A percentile compares a stretch with the other conserved stretches of the same genome.
Conservation (phyloP, 2,113 vertebrate genomes). For the Dermatemys mawii region DNA sequence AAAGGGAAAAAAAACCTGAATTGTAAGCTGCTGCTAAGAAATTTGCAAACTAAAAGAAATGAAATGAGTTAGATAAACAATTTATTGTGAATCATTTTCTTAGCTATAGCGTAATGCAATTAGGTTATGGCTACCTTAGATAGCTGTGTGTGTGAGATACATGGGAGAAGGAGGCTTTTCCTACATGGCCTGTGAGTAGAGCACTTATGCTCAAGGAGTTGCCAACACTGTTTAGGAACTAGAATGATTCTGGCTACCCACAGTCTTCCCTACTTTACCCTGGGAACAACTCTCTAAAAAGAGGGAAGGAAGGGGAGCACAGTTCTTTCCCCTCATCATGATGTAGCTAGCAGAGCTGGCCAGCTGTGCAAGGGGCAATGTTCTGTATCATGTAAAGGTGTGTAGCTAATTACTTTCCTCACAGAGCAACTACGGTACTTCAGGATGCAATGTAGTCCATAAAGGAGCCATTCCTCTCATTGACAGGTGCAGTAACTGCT, state of each 20-base stretch:
- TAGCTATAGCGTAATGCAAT: not conserved
- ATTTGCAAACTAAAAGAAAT: rapidly evolving
- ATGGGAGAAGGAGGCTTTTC: not conserved
- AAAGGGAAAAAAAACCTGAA: not conserved
- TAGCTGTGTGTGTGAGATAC: not conserved
- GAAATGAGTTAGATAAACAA: not conserved
- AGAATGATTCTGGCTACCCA: rapidly evolving
- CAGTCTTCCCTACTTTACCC: rapidly evolving
- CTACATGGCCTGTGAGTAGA: rapidly evolving
- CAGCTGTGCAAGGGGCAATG: not conserved
- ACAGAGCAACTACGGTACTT: not conserved
- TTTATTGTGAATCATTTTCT: not conserved
- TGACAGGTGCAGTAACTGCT: not conserved
- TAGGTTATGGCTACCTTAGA: not conserved
- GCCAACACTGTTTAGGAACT: not conserved
- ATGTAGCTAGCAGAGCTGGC: not conserved
- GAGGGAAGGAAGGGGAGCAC: not conserved
- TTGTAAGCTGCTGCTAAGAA: not conserved
- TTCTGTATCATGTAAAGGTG: not conserved
- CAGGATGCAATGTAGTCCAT: not conserved
- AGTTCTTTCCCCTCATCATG: not conserved
- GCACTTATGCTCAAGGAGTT: not conserved
- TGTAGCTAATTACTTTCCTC: not conserved
- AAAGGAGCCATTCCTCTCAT: not conserved
- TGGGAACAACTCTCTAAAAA: rapidly evolving